Evolutionary conservation across 2,888 invertebrate species (phyloP), one percentile per base, ranked within the genome.

Genomic region (Leptinotarsa haldemani): DNA sequence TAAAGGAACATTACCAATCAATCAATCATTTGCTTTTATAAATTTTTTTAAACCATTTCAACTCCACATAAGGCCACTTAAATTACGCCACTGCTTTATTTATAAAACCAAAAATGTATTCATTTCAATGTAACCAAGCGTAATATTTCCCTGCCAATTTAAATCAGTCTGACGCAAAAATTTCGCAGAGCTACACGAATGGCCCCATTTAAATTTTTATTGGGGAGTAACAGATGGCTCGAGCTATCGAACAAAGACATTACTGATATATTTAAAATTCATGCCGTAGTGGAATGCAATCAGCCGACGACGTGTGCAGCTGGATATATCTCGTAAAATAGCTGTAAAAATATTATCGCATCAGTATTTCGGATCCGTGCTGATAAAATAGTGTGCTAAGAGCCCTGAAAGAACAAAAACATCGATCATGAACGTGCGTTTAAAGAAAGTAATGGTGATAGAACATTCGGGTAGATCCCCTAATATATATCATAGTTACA

Each of bases 261-360:
- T 78, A 78, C 76, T 76, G 78, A 80, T 79, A 79, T 78, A 79
- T 80, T 80, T 78, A 69, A 74, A 80, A 81, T 81, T 82, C 81
- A 80, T 80, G 77, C 70, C 71, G 74, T 61, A n/a, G 50, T 79
- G 75, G 67, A 77, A 81, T 81, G 78, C 80, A 82, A 82, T 82
- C 82, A 81, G 80, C 80, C 80, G 80, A 75, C 71, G 67, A 61
- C 61, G 61, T 61, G 30, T 67, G 76, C 70, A 77, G 74, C 77
- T 78, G 80, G 78, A 80, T 80, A 77, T 79, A 61, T 61, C 78
- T 80, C 81, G 79, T 82, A 82, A 82, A 81, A 80, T 77, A 70
- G 78, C 78, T 76, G 80, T 82, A 81, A 81, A 81, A 82, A 80
- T 82, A 83, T 82, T 81, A 82, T 82, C 80, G 78, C 78, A 71